Base-by-base conservation (phyloP, 2,888 invertebrate genomes). In the Stenurella melanura region DNA sequence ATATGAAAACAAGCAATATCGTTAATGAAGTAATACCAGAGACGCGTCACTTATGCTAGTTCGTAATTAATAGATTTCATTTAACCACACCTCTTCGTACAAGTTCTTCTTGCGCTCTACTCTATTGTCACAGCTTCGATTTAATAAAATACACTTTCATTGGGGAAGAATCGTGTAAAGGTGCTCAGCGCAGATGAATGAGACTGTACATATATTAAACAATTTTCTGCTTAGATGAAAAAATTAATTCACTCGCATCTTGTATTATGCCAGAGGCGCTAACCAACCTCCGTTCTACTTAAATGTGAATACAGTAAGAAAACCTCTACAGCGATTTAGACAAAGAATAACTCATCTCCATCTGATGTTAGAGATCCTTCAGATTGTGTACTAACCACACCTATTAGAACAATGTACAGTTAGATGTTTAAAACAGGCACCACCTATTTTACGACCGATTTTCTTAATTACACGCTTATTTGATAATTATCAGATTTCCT, bases 261-360 rank as follows among this genome's bases (percentile, higher is more conserved):
- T 38, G 58, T 57, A 57, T 17, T 17, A 30, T 18, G 69, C 69
- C 69, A 12, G 34, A 18, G 57, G 69, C 69, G 19, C 7, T 69
- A 69, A 69, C 56, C 69, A 69, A 69, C 69, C 69, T 69, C 56
- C 57, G 69, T 69, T 57, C 69, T 30, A 69, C 69, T 69, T 69
- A 69, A 69, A 57, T 19, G 50, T 69, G 50, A 26, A 69, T 69
- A 38, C 69, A 19, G 34, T 57, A 57, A 34, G 56, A 68, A 54
- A 67, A 67, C 38, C 67, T 19, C 38, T 54, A 50, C 57, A 69
- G 18, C 34, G 57, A 17, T 30, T 57, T 69, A 38, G 38, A 69
- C 57, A 30, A 69, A 69, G 57, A 69, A 56, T 69, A 56, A 34
- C 56, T 68, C 57, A 30, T 68, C 68, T 68, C n/a, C 50, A 50